Conservation (phyloP, 2,797 vertebrate species). For the Prionace glauca region DNA sequence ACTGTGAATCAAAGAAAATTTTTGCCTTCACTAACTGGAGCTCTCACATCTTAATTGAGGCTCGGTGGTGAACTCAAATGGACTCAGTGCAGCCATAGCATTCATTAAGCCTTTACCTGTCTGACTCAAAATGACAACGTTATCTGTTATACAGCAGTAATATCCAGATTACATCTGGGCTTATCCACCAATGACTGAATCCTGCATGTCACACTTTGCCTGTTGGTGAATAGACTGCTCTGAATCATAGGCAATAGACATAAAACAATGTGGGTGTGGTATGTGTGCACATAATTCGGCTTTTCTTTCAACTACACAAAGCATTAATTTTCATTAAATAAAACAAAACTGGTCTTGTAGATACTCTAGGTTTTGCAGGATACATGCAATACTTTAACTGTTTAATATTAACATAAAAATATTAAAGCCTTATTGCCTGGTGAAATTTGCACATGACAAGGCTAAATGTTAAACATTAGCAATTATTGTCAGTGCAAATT, state of each 20-base stretch:
- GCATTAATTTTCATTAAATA: slow-evolving; percentile 5
- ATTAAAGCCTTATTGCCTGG: neutral
- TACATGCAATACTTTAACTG: neutral
- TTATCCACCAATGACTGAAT: neutral
- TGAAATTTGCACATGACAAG: neutral
- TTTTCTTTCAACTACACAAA: neutral
- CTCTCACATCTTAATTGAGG: neutral
- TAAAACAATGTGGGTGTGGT: neutral
- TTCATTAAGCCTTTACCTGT: neutral
- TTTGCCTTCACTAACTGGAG: neutral
- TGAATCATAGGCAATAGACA: neutral
- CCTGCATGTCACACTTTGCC: neutral
- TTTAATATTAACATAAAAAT: neutral
- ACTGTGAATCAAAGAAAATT: neutral
- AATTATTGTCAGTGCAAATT: neutral
- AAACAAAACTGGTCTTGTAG: neutral
- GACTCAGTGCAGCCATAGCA: neutral
- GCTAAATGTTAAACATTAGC: neutral
- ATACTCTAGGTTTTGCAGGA: neutral
- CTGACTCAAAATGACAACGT: neutral
- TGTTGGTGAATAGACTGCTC: neutral
- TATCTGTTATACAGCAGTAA: neutral
- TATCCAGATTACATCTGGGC: neutral
- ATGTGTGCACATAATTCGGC: neutral
- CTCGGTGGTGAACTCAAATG: neutral